These are phyloP conservation scores for Peromyscus aztecus DNA, from an alignment of 2,797 vertebrate species.

Conservation along the genomic window DNA sequence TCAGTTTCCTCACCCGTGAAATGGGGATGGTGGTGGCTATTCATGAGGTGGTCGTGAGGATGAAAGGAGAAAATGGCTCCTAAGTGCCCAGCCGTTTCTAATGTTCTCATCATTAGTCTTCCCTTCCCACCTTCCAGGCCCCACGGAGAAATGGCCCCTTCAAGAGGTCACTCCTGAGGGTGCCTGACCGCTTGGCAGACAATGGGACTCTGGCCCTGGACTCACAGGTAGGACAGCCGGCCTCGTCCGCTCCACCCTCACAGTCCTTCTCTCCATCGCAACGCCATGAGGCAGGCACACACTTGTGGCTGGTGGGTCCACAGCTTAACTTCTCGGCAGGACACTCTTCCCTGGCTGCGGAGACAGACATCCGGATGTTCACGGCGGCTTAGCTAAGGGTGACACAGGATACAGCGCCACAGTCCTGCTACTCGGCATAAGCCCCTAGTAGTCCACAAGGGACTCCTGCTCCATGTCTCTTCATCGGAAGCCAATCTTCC, in stretches of 20 bases:
- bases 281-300: constrained; percentile 96
- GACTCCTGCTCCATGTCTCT: background rate
- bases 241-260: constrained; percentile 95
- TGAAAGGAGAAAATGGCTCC: constrained; percentile 64
- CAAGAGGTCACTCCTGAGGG: background rate
- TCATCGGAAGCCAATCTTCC: background rate
- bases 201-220: constrained; percentile 52
- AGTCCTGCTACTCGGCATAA: background rate
- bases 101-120: background rate
- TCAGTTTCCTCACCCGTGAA: constrained; percentile 81
- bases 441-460: background rate
- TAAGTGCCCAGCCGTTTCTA: constrained; percentile 27
- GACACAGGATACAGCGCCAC: background rate
- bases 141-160: background rate
- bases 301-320: constrained; percentile 94
- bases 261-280: constrained; percentile 98
- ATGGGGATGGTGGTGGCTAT: constrained; percentile 75
- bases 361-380: background rate
- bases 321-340: constrained; percentile 97
- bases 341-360: constrained; percentile 94
- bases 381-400: background rate
- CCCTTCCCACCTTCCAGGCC: background rate
- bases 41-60: constrained; percentile 70
- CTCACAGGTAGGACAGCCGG: constrained; percentile 95
- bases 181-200: background rate